These are phyloP conservation scores for Paramacrobiotus metropolitanus DNA, from an alignment of 1,140 invertebrate genomes.

Conservation along the genomic window DNA sequence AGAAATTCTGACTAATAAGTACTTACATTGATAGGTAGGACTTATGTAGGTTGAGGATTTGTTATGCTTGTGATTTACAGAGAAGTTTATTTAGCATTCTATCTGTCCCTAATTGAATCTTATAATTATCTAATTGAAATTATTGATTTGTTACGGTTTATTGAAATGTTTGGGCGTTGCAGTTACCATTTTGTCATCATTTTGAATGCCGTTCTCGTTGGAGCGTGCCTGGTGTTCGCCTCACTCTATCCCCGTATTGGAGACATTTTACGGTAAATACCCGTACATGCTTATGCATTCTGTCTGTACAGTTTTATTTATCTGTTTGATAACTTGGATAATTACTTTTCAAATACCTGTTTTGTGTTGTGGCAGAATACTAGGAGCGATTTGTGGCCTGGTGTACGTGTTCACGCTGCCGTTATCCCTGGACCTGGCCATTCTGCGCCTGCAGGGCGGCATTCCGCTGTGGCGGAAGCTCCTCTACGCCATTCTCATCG, in stretches of 20 bases:
- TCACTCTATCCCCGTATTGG: slow-evolving; percentile 27
- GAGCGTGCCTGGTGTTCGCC: slow-evolving; percentile 24
- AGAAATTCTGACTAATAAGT: too few species aligned
- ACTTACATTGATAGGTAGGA: too few species aligned
- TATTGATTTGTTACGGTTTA: neutral
- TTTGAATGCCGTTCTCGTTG: slow-evolving; percentile 22
- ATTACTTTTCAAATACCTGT: slow-evolving; percentile 1
- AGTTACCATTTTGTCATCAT: slow-evolving; percentile 23
- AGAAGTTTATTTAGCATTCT: too few species aligned
- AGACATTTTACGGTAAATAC: slow-evolving; percentile 23
- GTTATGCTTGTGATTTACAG: too few species aligned
- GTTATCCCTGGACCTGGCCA: slow-evolving; percentile 21
- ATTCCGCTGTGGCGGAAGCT: slow-evolving; percentile 13
- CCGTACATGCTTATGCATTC: slow-evolving; percentile 5
- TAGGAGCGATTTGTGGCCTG: slow-evolving; percentile 26
- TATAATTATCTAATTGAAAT: too few species aligned
- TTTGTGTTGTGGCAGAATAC: slow-evolving; percentile 20
- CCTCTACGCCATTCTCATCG: neutral
- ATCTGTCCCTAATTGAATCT: too few species aligned
- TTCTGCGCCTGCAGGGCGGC: slow-evolving; percentile 15
- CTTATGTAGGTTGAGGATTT: too few species aligned
- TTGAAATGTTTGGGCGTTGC: slow-evolving; percentile 12
- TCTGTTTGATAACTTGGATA: neutral
- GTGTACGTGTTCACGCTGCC: slow-evolving; percentile 28
- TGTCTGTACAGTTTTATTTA: slow-evolving; percentile 4